Base-by-base conservation (phyloP, 2,888 invertebrate genomes). In the Omphaloscelis lunosa region DNA sequence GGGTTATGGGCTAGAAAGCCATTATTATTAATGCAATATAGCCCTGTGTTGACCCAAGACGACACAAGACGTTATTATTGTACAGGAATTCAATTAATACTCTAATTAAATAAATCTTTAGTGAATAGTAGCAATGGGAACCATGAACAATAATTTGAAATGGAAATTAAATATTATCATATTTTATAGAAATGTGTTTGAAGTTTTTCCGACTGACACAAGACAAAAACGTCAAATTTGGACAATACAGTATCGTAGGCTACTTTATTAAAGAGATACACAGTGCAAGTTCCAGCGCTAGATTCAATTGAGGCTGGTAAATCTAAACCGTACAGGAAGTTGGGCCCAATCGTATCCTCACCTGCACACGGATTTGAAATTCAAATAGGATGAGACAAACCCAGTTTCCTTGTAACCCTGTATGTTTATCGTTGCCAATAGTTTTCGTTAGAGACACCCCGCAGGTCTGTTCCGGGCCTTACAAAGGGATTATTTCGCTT, bases 291-390 rank as follows among this genome's bases (percentile, higher is more conserved):
- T 92, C 87, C 89, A 85, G 82, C 84, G 90, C 88, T 89, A 92
- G 92, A 95, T 95, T 95, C 93, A 95, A 95, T 96, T 95, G 94
- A 90, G 93, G 92, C 91, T 91, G 90, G 91, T 92, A 92, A 94
- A 95, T 95, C 93, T 94, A 95, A 95, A 94, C 95, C 92, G 92
- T 93, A 90, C 91, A 92, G 94, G 93, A 95, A 95, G 94, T 95
- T 94, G 92, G 90, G 89, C 90, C 93, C 94, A 94, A 95, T 94
- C 91, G 93, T 91, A 93, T 95, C 94, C 93, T 93, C 95, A 96
- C 95, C 95, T 95, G 94, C 92, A 93, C 89, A 86, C 87, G 89
- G 86, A 95, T 96, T 95, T 96, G 95, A 95, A 96, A 93, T 96
- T 96, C 95, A 96, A 95, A 96, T 96, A 90, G 91, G 93, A 91